Base-by-base conservation (phyloP, 2,113 vertebrate genomes). In the Notarius quadriscutis region DNA sequence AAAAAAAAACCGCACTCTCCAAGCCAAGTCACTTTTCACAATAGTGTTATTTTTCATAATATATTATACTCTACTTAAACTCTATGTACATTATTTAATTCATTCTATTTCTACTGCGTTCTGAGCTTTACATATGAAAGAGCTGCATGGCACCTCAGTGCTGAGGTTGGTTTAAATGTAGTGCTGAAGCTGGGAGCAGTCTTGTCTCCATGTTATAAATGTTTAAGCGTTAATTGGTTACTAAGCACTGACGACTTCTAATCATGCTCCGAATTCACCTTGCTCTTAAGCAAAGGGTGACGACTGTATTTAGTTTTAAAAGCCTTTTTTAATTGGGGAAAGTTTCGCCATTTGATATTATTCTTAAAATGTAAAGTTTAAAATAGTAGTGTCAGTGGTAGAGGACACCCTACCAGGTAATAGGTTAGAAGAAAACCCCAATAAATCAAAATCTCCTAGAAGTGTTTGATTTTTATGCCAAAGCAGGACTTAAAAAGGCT, bases 31-130 rank as follows among this genome's bases (percentile, higher is more conserved):
- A 87, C 88, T 90, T 65, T 85, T 84, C 82, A 57, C 72, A 85
- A 85, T 89, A 89, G 86, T 82, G 86, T 89, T 93, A 92, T 91
- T 90, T 62, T 92, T 94, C 91, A 91, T 93, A 93, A 96, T 95
- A 95, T 95, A 95, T 95, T 96, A 96, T 94, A 95, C 94, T 95
- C 94, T 95, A 94, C 93, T 93, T 90, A 93, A 92, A 93, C 92
- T 90, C 77, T 96, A 95, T 96, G 91, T 96, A 96, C 95, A 96
- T 93, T 90, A 90, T 88, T 88, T 91, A 91, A 92, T 87, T 88
- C 88, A 89, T 89, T 85, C 82, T 81, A 69, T 55, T 83, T 60
- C 71, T 53, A 83, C 18, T 79, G 51, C 78, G 87, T 80, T 86
- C 63, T 81, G 84, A 82, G 72, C 80, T 86, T 85, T 90, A 80